Base-by-base conservation (phyloP, 2,113 vertebrate genomes). In the Progne subis region DNA sequence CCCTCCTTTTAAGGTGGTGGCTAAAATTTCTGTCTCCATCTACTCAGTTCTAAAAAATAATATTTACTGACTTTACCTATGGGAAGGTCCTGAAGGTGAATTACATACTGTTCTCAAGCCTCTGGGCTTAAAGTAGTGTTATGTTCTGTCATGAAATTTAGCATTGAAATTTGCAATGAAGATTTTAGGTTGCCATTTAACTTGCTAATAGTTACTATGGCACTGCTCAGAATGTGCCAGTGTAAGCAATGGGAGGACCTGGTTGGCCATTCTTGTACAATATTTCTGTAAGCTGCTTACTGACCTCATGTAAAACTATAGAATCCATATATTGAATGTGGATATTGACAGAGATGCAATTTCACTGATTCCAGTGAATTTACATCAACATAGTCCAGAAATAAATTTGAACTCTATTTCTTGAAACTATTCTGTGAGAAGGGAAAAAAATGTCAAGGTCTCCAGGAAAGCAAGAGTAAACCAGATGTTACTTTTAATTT, bases 401-500 rank as follows among this genome's bases (percentile, higher is more conserved):
- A 34, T 57, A 82, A 86, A 86, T 67, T 41, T 78, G 12, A 20
- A 19, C 11, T 83, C 8, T 31, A 2, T 47, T 83, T 75, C 71
- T 93, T 83, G 31, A 74, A 81, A 71, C 20, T 55, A 0, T 79
- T 91, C 60, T 69, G 6, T 44, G 32, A 56, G 6, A 56, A 70
- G 8, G 26, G 18, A 75, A 53, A 53, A 57, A 92, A 82, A 53
- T 4, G 3, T 65, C 49, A 78, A 26, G 43, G n/a, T 85, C 32
- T 65, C 43, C 25, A 47, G 74, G 65, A 79, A 24, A 77, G 15
- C 25, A 82, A 46, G 60, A 72, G 15, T 72, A 94, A 93, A 93
- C 17, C 41, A 56, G 57, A 50, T 82, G 82, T 63, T 77, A 44
- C 57, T 85, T 92, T 84, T 89, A 85, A 55, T 93, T 95, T 94